Evolutionary conservation across 2,888 invertebrate species (phyloP), one percentile per base, ranked within the genome.

Genomic region (Cheilosia vulpina): DNA sequence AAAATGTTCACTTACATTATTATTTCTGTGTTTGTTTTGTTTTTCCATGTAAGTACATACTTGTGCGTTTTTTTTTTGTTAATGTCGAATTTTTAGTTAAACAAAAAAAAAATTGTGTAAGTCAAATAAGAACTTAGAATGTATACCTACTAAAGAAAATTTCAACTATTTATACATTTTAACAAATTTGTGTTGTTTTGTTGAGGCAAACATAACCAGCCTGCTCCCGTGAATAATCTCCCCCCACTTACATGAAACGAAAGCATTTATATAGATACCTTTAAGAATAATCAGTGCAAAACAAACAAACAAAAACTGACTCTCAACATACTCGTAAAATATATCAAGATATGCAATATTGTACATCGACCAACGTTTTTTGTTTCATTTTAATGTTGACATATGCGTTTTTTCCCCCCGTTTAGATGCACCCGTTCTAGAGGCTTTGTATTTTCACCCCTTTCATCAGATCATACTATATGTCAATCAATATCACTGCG

Each of bases 361-460:
- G 88, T 88, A 88, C 88, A 88, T 88, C 88, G 88, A 88, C 88
- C 87, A 83, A 73, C 43, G 17, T 21, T 58, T 53, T 63, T 73
- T 47, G 45, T 65, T 73, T 73, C 43, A 53, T 53, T 47, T 6
- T 17, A 55, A 73, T 63, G 55, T 73, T 24, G 17, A 34, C 11
- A 27, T 75, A 38, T 55, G 13, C 27, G 0, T 7, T 34, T 75
- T 47, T 75, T 65, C 7, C 7, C 0, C 31, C 38, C 15, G 15
- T 57, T 52, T 65, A 66, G 52, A 66, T 66, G 76, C 76, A 76
- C 66, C 7, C 43, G 27, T 63, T 52, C 11, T 58, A 58, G 27
- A 75, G 38, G 57, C 58, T 76, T 66, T 45, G n/a, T 65, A 65
- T 27, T 19, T 6, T 31, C 47, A 58, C 76, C 19, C 24, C 45